Evolutionary conservation across 2,797 vertebrate species (phyloP).

Genomic region (Craterocephalus amniculus): DNA sequence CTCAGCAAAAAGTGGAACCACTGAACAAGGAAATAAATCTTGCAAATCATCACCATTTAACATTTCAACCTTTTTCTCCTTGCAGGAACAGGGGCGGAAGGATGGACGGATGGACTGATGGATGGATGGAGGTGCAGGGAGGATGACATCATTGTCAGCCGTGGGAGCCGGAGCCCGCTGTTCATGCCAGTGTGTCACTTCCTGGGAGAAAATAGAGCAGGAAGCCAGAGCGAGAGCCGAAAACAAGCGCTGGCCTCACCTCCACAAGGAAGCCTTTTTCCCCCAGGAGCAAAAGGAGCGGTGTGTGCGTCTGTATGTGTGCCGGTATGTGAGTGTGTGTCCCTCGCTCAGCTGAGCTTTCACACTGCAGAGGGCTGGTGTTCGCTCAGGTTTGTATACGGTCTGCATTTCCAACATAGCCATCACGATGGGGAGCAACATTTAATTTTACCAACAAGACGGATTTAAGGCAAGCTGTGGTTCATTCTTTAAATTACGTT

Average conservation of each 20-base stretch:
- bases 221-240: slow-evolving; percentile 56
- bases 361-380: slow-evolving; percentile 12
- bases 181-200: slow-evolving; percentile 65
- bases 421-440: too few species aligned
- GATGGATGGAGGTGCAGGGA: slow-evolving; percentile 15
- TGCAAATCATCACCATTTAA: slow-evolving; percentile 46
- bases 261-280: slow-evolving; percentile 74
- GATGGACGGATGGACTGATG: slow-evolving; percentile 3
- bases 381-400: not conserved
- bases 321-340: slow-evolving; percentile 25
- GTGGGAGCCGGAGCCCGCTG: slow-evolving; percentile 50
- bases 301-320: slow-evolving; percentile 33
- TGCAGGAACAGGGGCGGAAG: slow-evolving; percentile 27
- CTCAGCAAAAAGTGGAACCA: slow-evolving; percentile 24
- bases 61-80: slow-evolving; percentile 22
- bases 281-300: slow-evolving; percentile 19
- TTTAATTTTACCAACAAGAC: not conserved
- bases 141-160: not conserved
- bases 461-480: not conserved
- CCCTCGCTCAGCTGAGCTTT: slow-evolving; percentile 27
- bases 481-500: not conserved
- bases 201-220: slow-evolving; percentile 77
- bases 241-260: slow-evolving; percentile 55
- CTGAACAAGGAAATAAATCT: not conserved
- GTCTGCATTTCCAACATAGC: slow-evolving; percentile 12